Evolutionary conservation across 2,113 vertebrate species (phyloP).

Genomic region (Pelusios castaneus): DNA sequence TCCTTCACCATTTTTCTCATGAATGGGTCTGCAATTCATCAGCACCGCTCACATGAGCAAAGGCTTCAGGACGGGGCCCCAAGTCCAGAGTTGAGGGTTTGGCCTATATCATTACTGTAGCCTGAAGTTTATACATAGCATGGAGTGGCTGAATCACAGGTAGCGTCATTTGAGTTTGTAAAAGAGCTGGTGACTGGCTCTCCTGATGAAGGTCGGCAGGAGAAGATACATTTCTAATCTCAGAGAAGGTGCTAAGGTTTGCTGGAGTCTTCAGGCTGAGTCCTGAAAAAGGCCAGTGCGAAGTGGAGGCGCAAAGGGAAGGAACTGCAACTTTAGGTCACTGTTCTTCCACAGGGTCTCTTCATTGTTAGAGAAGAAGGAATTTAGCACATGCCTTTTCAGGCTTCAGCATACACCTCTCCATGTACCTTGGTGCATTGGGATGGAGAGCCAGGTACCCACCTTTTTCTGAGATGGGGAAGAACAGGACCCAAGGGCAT

Average conservation of each 20-base stretch:
- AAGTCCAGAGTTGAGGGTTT: background rate
- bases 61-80: background rate
- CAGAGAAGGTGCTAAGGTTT: background rate
- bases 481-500: background rate
- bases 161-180: background rate
- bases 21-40: background rate
- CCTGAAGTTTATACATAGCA: background rate
- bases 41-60: background rate
- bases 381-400: background rate
- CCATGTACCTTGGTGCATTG: background rate
- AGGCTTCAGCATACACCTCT: background rate
- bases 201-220: background rate
- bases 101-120: background rate
- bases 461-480: background rate
- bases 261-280: background rate
- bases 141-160: background rate
- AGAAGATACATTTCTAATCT: background rate
- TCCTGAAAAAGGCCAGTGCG: background rate
- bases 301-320: background rate
- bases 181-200: accelerated
- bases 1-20: background rate
- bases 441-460: background rate
- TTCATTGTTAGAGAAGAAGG: background rate
- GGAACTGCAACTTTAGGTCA: background rate
- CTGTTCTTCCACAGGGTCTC: background rate